Base-by-base conservation (phyloP, 23 tunicate genomes). In the Botrylloides violaceus region DNA sequence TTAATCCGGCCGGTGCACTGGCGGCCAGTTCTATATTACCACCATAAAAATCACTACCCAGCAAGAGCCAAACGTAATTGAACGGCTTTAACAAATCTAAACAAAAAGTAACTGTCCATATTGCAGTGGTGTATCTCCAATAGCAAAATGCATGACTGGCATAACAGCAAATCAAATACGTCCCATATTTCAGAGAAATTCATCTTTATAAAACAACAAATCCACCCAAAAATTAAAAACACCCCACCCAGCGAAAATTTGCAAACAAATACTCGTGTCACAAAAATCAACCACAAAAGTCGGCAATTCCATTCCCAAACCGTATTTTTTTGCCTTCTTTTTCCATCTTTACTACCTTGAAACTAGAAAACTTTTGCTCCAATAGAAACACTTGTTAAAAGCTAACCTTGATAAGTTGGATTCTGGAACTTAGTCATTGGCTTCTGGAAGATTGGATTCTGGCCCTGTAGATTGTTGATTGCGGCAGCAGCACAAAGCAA, bases 381-480 rank as follows among this genome's bases (percentile, higher is more conserved):
- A 25, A 6, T 19, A 19, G 32, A 25, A 7, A 4, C 35, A 19
- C 7, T 63, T 15, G 3, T 28, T 6, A 56, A 72, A 29, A 36
- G 47, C n/a, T 66, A 63, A 61, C 73, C 76, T 34, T 79, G 76
- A 71, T 78, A 81, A 49, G 73, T 73, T 23, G 86, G 86, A 73
- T 81, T 81, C 65, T 81, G 82, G 63, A 73, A 74, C 29, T 79
- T 55, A 6, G 86, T 74, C 6, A 79, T 71, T 20, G 86, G 66
- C 77, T 82, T 82, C 64, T 76, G 77, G 61, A 76, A 82, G 27
- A 82, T 82, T 2, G 88, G 88, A 60, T 82, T 82, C 73, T 82
- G 81, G 0, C 81, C 81, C 88, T 82, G 64, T 68, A 32, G 38
- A 32, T 7, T 5, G 1, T 63, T 31, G 70, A 63, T 63, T 63